Evolutionary conservation across 2,797 vertebrate species (phyloP).

Genomic region (Zenarchopterus dispar): DNA sequence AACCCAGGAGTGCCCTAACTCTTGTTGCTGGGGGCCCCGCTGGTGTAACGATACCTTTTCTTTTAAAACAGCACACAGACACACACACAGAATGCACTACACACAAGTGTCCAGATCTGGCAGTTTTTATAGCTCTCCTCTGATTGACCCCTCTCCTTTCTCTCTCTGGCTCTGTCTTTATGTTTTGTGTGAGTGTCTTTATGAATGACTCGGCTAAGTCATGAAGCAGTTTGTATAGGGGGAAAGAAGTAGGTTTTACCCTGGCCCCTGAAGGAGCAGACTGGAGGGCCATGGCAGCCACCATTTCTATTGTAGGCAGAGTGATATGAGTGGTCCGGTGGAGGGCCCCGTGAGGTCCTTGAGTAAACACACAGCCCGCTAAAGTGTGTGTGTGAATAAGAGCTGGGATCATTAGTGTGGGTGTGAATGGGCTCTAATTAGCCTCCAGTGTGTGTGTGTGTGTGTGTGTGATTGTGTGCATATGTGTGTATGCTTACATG

Average conservation of each 20-base stretch:
- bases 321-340: slow-evolving; percentile 67
- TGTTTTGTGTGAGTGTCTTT: slow-evolving; percentile 68
- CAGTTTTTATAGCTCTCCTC: slow-evolving; percentile 80
- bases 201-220: slow-evolving; percentile 67
- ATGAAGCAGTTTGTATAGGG: slow-evolving; percentile 61
- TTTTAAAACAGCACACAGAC: slow-evolving; percentile 67
- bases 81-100: slow-evolving; percentile 36
- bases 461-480: slow-evolving; percentile 32
- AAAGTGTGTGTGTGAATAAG: slow-evolving; percentile 84
- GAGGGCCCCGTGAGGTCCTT: slow-evolving; percentile 71
- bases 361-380: slow-evolving; percentile 81
- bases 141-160: slow-evolving; percentile 73
- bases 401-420: slow-evolving; percentile 79
- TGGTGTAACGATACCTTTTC: slow-evolving; percentile 79
- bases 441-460: slow-evolving; percentile 60
- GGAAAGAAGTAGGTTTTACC: slow-evolving; percentile 52
- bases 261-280: slow-evolving; percentile 61
- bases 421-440: slow-evolving; percentile 86
- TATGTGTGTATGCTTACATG: slow-evolving; percentile 37
- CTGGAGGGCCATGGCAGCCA: slow-evolving; percentile 50
- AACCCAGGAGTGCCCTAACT: slow-evolving; percentile 84
- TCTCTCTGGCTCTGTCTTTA: slow-evolving; percentile 64
- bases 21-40: slow-evolving; percentile 81
- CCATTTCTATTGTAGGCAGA: slow-evolving; percentile 63
- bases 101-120: slow-evolving; percentile 68